Base-by-base conservation (phyloP, 2,888 invertebrate species). In the Chrysomela aeneicollis region DNA sequence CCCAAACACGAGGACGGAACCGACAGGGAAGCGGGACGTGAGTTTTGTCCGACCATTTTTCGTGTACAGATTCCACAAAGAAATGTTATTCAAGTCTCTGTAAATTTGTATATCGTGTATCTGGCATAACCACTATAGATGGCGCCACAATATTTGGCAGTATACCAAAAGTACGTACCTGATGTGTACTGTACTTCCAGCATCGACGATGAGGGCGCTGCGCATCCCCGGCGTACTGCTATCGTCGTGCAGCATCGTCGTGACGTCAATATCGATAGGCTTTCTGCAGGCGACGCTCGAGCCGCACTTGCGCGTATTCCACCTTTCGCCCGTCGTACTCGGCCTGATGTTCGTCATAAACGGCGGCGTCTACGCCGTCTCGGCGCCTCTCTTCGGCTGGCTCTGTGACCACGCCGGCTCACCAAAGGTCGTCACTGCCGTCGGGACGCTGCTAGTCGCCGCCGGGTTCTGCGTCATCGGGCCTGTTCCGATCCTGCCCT, bases 281-380 rank as follows among this genome's bases (percentile, higher is more conserved):
- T 97, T 95, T 81, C 85, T 96, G 19, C 92, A 94, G 79, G 95
- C 96, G 0, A 95, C 95, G 0, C 84, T 97, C 19, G 94, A 95
- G 73, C 93, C 93, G 0, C 96, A 96, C 84, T 84, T 97, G n/a
- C 81, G 92, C 69, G 83, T 89, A 85, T 92, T 92, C 77, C 73
- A 86, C 1, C 84, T 93, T 65, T 86, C 89, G 0, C 90, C 92
- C 0, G 86, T 92, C 51, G 79, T 90, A 10, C 82, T 92, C 69
- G 94, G 94, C 0, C 80, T 92, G 57, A 91, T 94, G 88, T 95
- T 94, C 78, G 89, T 94, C 49, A 91, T 94, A 72, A 93, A 92
- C 78, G 93, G 94, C 1, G 92, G 90, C 0, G 86, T 89, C 9
- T 94, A 94, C 80, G 94, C 93, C 0, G 60, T 90, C 0, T 90